phyloP scores from a whole-genome alignment of 2,888 invertebrate species.

The Nemoura dubitans region DNA sequence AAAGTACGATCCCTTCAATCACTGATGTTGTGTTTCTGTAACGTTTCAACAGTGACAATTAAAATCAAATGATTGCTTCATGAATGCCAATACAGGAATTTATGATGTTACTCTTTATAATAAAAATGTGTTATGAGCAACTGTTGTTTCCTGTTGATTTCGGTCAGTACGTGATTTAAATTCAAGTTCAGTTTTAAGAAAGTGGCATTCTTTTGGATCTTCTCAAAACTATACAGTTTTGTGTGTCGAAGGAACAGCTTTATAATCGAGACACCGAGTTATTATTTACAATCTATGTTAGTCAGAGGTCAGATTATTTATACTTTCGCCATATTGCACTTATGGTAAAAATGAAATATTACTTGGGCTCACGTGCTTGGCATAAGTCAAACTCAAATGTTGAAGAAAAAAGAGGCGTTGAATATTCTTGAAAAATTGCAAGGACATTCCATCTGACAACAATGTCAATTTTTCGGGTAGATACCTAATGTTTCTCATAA shows the following conservation, averaged over 20 bases:
- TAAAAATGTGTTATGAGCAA: background rate
- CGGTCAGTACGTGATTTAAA: background rate
- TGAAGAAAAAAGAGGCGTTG: background rate
- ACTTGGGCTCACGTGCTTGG: background rate
- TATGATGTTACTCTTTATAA: background rate
- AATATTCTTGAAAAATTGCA: no score
- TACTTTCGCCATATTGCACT: background rate
- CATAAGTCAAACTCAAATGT: background rate
- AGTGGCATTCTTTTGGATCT: background rate
- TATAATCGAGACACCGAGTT: background rate
- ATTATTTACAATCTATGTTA: background rate
- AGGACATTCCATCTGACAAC: no score
- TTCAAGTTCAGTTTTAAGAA: background rate
- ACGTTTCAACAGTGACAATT: conserved; percentile 27
- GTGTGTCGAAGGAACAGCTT: background rate
- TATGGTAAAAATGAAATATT: background rate
- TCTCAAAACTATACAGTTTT: background rate
- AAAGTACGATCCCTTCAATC: background rate
- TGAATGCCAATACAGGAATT: background rate
- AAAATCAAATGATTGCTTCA: background rate
- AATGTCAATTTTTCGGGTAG: no score
- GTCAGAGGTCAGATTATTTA: background rate
- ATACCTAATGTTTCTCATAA: no score
- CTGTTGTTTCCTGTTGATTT: background rate
- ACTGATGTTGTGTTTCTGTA: conserved; percentile 1